Percentiles rank a stretch among this genome's conserved stretches.
phyloP scores from a whole-genome alignment of 2,888 invertebrate genomes.

The Melinopterus prodromus region DNA sequence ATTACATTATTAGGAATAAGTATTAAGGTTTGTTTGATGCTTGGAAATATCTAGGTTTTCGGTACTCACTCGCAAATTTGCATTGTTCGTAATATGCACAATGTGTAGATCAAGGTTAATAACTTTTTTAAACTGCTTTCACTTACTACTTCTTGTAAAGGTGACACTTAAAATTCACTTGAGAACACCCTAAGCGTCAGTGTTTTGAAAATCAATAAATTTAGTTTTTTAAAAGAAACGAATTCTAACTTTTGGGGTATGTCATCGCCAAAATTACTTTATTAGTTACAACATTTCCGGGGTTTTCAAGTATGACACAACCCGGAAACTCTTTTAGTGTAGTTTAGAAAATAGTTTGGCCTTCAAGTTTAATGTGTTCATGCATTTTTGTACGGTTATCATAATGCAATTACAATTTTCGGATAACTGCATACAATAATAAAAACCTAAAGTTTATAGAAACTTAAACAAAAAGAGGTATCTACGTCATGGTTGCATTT shows the following conservation, averaged over 20 bases:
- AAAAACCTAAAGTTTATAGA: too few relatives aligned
- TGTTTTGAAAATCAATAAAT: neutral
- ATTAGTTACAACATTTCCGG: neutral
- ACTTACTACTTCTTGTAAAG: neutral
- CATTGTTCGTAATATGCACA: neutral
- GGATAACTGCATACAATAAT: too few relatives aligned
- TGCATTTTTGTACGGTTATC: too few relatives aligned
- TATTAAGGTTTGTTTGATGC: too few relatives aligned
- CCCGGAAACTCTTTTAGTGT: neutral
- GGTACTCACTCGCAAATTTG: neutral
- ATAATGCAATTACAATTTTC: too few relatives aligned
- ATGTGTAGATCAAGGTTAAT: neutral
- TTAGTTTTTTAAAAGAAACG: neutral
- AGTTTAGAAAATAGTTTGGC: neutral
- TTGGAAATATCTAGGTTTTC: neutral
- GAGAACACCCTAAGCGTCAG: neutral
- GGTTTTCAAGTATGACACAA: neutral
- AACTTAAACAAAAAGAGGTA: too few relatives aligned
- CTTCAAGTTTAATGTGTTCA: neutral
- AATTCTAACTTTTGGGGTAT: neutral
- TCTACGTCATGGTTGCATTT: too few relatives aligned
- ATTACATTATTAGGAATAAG: too few relatives aligned
- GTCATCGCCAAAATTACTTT: neutral
- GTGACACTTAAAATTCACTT: neutral
- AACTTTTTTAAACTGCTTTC: conserved; percentile 1